These are phyloP conservation scores for Numida meleagris DNA, from an alignment of 2,113 vertebrate genomes.

Conservation along the genomic window DNA sequence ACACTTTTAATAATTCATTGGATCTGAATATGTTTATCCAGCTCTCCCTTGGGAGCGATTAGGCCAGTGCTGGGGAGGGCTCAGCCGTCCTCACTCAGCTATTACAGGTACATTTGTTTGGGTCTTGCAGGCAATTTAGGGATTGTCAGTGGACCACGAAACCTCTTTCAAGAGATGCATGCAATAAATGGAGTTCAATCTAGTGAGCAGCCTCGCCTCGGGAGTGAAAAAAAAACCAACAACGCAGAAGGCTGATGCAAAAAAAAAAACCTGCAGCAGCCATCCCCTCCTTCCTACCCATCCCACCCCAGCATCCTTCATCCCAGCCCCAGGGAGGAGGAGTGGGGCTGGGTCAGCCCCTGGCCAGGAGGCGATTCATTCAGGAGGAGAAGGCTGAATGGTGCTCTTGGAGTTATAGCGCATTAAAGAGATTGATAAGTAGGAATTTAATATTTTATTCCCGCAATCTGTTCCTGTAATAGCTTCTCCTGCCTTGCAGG, in stretches of 20 bases:
- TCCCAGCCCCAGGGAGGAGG: neutral
- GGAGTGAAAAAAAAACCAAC: neutral
- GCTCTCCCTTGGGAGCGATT: slow-evolving; percentile 42
- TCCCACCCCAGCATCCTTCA: neutral
- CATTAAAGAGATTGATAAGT: slow-evolving; percentile 71
- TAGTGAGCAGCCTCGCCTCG: slow-evolving; percentile 55
- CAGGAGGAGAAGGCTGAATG: slow-evolving; percentile 36
- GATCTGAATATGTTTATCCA: slow-evolving; percentile 47
- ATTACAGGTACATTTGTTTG: slow-evolving; percentile 68
- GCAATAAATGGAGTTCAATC: slow-evolving; percentile 58
- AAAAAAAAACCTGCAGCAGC: neutral
- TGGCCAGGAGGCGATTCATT: neutral
- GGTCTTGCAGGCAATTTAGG: slow-evolving; percentile 57
- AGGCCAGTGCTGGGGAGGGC: slow-evolving; percentile 21
- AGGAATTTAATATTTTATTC: slow-evolving; percentile 79
- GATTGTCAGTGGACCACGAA: slow-evolving; percentile 47
- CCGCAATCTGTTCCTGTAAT: slow-evolving; percentile 68
- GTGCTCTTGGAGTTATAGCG: slow-evolving; percentile 31
- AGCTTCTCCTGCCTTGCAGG: slow-evolving; percentile 71
- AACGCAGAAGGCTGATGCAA: neutral
- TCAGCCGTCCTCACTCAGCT: slow-evolving; percentile 28
- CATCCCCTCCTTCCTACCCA: neutral
- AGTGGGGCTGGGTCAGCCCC: neutral
- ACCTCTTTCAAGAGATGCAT: slow-evolving; percentile 38
- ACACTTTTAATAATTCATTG: slow-evolving; percentile 30